Conservation (phyloP, 2,113 vertebrate genomes). For the Lycaon pictus region DNA sequence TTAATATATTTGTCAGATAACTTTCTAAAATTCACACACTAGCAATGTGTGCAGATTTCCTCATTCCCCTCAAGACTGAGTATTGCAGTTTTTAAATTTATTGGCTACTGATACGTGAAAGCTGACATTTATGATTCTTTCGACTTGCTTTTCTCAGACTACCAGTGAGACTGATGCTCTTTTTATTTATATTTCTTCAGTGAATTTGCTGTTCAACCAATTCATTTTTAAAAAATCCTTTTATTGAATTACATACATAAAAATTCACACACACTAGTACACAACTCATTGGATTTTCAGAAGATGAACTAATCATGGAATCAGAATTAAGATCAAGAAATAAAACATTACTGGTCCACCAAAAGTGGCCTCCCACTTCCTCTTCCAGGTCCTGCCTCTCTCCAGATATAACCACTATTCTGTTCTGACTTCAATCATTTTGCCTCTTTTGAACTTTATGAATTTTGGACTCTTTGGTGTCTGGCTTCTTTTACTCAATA, state of each 20-base stretch:
- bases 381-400: neutral
- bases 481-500: neutral
- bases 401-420: neutral
- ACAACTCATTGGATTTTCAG: neutral
- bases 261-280: neutral
- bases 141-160: neutral
- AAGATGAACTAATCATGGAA: neutral
- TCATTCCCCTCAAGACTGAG: neutral
- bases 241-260: neutral
- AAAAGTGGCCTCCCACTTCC: too few species aligned
- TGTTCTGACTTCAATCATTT: neutral
- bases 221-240: neutral
- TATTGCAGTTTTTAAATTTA: conserved; percentile 3
- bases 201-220: neutral
- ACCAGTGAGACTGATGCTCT: neutral
- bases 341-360: neutral
- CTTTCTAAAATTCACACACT: neutral
- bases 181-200: neutral
- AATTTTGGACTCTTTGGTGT: neutral
- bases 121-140: neutral
- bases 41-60: neutral
- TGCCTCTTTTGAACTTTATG: neutral
- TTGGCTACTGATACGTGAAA: neutral
- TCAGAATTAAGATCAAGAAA: neutral
- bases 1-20: neutral